A percentile compares a stretch with the other conserved stretches of the same genome.
Conservation (phyloP, 35 echinoderm and acorn worm species). For the Nesometra sesokonis region DNA sequence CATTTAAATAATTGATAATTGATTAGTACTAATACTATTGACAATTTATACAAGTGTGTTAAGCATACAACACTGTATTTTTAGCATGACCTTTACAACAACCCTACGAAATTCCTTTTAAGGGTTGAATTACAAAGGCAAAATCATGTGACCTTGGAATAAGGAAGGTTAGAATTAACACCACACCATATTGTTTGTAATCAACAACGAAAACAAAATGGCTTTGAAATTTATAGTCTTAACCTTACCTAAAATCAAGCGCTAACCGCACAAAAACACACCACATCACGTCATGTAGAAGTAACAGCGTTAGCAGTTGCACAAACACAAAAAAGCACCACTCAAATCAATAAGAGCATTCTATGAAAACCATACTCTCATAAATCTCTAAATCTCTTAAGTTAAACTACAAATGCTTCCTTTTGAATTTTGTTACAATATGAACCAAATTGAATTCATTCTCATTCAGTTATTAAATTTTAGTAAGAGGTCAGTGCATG, state of each 20-base stretch:
- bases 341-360: not conserved
- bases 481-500: not conserved
- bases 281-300: not conserved
- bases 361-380: not conserved
- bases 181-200: not conserved
- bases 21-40: not conserved
- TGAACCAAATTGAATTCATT: not conserved
- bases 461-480: not conserved
- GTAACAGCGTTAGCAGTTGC: not conserved
- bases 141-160: not conserved
- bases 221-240: not conserved
- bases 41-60: not conserved
- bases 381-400: not conserved
- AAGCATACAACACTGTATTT: not conserved
- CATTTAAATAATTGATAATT: too few relatives aligned
- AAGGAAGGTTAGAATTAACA: not conserved
- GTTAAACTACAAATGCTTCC: not conserved
- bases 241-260: not conserved
- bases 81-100: not conserved
- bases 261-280: not conserved
- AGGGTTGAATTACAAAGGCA: not conserved
- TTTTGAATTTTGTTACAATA: not conserved
- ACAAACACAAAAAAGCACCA: not conserved
- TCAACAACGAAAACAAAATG: not conserved
- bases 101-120: not conserved